Evolutionary conservation across 2,888 invertebrate genomes (phyloP), one percentile per base, ranked within the genome.

Genomic region (Tetanocera ferruginea): DNA sequence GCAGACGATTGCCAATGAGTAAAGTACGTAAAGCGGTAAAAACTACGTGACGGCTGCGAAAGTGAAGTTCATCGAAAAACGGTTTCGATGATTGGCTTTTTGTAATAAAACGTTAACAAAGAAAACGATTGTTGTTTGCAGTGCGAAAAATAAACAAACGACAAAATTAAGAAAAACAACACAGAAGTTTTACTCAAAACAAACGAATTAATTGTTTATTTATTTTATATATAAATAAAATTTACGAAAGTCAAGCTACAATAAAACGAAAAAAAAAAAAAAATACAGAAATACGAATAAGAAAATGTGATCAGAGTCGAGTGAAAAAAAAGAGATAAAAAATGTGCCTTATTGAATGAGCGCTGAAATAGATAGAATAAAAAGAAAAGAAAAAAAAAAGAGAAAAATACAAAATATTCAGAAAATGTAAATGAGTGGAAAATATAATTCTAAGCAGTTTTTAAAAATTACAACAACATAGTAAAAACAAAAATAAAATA

Each of bases 61-160:
- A 11, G 66, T 49, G 51, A 17, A 23, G 51, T 28, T 52, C 28
- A 57, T 72, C 43, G 23, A 34, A 28, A 37, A 34, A 25, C 70
- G 73, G 74, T 77, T 60, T 25, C 28, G 28, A 25, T 23, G 60
- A 60, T 60, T 19, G 25, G 43, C 8, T n/a, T 60, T 19, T 17
- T 19, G 25, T 57, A n/a, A 57, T 57, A n/a, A 9, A 23, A 23
- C 9, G 57, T n/a, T 60, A 3, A 85, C 80, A 86, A 86, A 85
- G 86, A 86, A 83, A 84, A 82, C 85, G 83, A 83, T 85, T 85
- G 85, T 85, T 85, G 84, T 82, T 80, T 72, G 11, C 49, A 37
- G n/a, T 25, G 49, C 37, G 43, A 73, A 73, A 43, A 11, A 17
- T 77, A 57, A 67, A 80, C 52, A 78, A 78, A 57, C 66, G 78